These are phyloP conservation scores for Brenthis daphne DNA, from an alignment of 2,888 invertebrate species.

Conservation along the genomic window DNA sequence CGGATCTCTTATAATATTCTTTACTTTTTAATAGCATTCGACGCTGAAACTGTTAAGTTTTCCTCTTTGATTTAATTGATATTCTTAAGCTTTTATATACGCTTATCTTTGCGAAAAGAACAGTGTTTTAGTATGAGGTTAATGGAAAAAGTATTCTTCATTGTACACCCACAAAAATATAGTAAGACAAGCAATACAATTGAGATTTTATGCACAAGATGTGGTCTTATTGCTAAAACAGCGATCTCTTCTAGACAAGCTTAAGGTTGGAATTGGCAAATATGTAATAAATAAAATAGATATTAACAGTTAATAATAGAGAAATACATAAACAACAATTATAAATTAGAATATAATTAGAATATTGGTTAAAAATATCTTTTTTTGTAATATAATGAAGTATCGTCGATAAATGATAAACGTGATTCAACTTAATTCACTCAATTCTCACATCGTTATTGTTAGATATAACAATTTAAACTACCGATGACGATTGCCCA, in stretches of 20 bases:
- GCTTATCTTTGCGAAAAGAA: conserved; percentile 13
- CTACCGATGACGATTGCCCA: conserved; percentile 70
- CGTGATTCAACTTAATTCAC: conserved; percentile 76
- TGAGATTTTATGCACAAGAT: no score
- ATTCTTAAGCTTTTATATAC: conserved; percentile 27
- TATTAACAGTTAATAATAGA: no score
- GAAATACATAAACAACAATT: no score
- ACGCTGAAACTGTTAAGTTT: conserved; percentile 45
- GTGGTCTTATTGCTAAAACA: no score
- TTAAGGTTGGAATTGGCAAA: no score
- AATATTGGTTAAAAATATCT: neutral
- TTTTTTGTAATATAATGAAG: neutral
- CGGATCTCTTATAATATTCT: conserved; percentile 57
- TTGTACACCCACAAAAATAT: no score
- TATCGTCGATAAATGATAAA: conserved; percentile 58
- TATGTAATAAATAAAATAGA: no score
- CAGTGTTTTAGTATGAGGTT: neutral
- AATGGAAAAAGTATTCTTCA: no score
- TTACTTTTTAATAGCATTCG: conserved; percentile 70
- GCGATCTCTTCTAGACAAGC: no score
- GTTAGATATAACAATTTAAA: conserved; percentile 66
- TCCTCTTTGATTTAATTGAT: conserved; percentile 39
- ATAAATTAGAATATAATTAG: neutral
- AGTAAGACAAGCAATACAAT: no score
- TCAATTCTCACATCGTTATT: conserved; percentile 71